phyloP scores from a whole-genome alignment of 2,113 vertebrate species.

The Origma solitaria region DNA sequence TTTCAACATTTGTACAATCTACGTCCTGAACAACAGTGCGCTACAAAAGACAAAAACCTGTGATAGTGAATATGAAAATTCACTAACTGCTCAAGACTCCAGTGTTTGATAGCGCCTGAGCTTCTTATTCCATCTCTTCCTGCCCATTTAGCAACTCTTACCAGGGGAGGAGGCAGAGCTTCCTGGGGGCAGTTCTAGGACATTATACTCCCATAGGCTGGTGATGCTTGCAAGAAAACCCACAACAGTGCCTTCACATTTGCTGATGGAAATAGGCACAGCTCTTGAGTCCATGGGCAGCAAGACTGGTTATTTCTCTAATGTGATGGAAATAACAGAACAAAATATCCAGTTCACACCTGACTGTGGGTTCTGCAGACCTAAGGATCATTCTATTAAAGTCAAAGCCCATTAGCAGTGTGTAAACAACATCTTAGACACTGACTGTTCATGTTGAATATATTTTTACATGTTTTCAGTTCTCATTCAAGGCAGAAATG shows the following conservation, averaged over 20 bases:
- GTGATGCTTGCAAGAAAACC: neutral
- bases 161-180: neutral
- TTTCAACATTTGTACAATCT: neutral
- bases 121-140: neutral
- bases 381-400: slow-evolving; percentile 57
- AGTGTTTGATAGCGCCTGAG: neutral
- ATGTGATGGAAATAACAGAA: neutral
- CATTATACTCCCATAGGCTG: neutral
- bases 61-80: neutral
- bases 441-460: slow-evolving; percentile 68
- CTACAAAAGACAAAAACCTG: neutral
- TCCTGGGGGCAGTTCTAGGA: neutral
- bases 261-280: neutral
- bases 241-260: neutral
- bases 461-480: slow-evolving; percentile 75
- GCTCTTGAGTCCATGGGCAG: neutral
- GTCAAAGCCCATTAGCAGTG: slow-evolving; percentile 63
- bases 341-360: slow-evolving; percentile 49
- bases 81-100: neutral
- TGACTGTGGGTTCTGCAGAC: slow-evolving; percentile 45
- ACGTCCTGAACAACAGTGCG: neutral
- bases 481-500: slow-evolving; percentile 76
- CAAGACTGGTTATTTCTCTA: neutral
- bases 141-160: neutral
- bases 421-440: slow-evolving; percentile 67